Evolutionary conservation across 2,888 invertebrate genomes (phyloP), one percentile per base, ranked within the genome.

Genomic region (Acanthosoma haemorrhoidale): DNA sequence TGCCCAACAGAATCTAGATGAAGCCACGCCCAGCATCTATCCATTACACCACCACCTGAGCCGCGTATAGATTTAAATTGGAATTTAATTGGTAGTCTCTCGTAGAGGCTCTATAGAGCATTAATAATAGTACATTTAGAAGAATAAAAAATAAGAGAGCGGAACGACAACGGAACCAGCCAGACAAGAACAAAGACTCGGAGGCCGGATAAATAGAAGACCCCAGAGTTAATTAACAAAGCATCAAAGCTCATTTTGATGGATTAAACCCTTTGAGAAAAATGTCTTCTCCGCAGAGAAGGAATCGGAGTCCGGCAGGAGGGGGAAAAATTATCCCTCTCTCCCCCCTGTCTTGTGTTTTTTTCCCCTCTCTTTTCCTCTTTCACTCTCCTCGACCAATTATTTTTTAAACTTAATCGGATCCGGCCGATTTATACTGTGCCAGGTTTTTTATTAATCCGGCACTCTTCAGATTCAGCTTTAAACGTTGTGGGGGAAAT

Each of bases 201-300:
- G n/a, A n/a, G 25, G 51, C 13, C 51, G 51, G 51, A 51, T 51
- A n/a, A n/a, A n/a, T n/a, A n/a, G n/a, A n/a, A n/a, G n/a, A n/a
- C n/a, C n/a, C 29, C 25, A n/a, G n/a, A 29, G 25, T 25, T 61
- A 61, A 61, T 61, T 61, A 61, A 61, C 36, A 61, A 61, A 38
- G 38, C 61, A 61, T 61, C 61, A 61, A 38, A 38, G 59, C 61
- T 51, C n/a, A 6, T 51, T 51, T 51, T 51, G 51, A 51, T 51
- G 51, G 51, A 51, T 51, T 51, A 51, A 51, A 51, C 25, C 25
- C 25, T 25, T 1, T 6, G 25, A 25, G 51, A 51, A 51, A 51
- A 51, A 51, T 51, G 51, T 25, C 25, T 51, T 51, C 25, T 51
- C 51, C 25, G 13, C 25, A 25, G 51, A 51, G n/a, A 25, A 21